Conservation (phyloP, 2,888 invertebrate species). For the Hetaerina titia region DNA sequence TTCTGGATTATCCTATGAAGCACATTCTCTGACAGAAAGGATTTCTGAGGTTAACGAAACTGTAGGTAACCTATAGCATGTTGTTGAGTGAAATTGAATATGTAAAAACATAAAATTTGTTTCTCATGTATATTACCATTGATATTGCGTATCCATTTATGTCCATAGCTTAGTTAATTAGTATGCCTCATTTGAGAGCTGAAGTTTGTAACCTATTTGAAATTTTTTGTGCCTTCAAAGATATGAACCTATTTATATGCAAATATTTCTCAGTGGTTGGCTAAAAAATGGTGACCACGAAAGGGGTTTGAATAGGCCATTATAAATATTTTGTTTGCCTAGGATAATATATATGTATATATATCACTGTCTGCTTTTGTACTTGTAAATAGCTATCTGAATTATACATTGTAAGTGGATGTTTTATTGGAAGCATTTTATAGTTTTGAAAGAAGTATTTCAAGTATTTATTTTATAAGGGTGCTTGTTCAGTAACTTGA, state of each 20-base stretch:
- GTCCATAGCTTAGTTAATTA: neutral
- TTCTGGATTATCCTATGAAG: neutral
- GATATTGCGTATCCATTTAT: neutral
- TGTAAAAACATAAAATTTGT: neutral
- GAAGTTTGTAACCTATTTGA: neutral
- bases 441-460: neutral
- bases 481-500: constrained; percentile 14
- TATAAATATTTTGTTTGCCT: constrained; percentile 25
- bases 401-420: neutral
- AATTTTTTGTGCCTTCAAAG: constrained; percentile 62
- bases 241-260: constrained; percentile 33
- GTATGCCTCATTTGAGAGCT: neutral
- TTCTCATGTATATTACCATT: neutral
- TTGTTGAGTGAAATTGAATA: neutral
- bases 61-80: neutral
- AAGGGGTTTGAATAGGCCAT: neutral
- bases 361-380: neutral
- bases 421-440: neutral
- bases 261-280: constrained; percentile 41
- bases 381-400: neutral
- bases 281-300: neutral
- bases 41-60: neutral
- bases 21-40: neutral
- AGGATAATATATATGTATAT: neutral
- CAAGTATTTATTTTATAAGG: neutral